Evolutionary conservation across 2,113 vertebrate genomes (phyloP).

Genomic region (Choloepus hoffmanni): DNA sequence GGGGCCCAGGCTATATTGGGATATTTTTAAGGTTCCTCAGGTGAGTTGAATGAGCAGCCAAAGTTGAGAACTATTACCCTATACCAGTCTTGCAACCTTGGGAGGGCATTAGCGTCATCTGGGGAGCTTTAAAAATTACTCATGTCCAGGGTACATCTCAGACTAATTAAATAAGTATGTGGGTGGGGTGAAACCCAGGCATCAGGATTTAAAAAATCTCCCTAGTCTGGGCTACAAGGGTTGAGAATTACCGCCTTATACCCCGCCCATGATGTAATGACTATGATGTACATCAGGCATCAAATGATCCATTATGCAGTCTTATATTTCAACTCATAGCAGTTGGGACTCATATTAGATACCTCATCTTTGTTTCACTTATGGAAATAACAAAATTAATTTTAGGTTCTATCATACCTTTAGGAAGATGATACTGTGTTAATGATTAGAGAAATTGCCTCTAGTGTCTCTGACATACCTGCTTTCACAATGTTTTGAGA

Average conservation of each 20-base stretch:
- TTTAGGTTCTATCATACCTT: conserved; percentile 36
- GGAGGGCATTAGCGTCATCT: not conserved
- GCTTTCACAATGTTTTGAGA: conserved; percentile 66
- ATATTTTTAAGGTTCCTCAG: not conserved
- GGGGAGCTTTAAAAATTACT: not conserved
- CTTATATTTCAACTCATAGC: conserved; percentile 16
- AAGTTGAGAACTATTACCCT: not conserved
- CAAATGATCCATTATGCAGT: conserved; percentile 44
- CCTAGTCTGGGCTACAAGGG: not conserved
- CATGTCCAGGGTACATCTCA: not conserved
- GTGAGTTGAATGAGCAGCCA: conserved; percentile 34
- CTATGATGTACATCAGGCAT: conserved; percentile 26
- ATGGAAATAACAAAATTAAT: conserved; percentile 66
- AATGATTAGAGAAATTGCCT: conserved; percentile 34
- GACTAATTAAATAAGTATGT: not conserved
- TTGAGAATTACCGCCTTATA: not conserved
- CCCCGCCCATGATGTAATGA: not conserved
- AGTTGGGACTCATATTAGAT: conserved; percentile 4
- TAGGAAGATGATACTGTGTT: conserved; percentile 28
- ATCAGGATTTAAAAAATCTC: conserved; percentile 11
- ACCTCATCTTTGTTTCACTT: conserved; percentile 42
- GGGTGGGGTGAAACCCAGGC: not conserved
- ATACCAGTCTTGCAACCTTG: not conserved
- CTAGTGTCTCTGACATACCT: conserved; percentile 10
- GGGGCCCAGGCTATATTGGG: not conserved